Evolutionary conservation across 2,113 vertebrate genomes (phyloP).

Genomic region (Xyliphius kryptos): DNA sequence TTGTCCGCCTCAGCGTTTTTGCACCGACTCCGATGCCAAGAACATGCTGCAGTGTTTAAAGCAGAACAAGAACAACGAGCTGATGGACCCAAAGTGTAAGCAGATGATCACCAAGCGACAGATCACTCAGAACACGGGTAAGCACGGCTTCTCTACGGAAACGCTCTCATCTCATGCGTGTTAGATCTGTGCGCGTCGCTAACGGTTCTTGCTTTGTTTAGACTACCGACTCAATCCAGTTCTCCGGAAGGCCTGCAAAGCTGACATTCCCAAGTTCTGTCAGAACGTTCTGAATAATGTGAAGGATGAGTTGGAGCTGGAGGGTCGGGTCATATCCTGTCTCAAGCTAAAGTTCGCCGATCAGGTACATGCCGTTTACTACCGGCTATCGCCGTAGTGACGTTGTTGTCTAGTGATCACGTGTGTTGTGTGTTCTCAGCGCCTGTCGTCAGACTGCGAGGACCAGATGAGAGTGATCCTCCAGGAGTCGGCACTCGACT

Average conservation of each 20-base stretch:
- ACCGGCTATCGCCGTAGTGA: too few relatives aligned
- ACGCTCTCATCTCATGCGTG: too few relatives aligned
- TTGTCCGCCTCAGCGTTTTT: constrained; percentile 67
- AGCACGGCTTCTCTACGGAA: neutral
- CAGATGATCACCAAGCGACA: constrained; percentile 89
- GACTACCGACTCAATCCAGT: constrained; percentile 94
- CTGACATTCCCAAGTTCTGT: constrained; percentile 97
- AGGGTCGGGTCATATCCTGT: constrained; percentile 93
- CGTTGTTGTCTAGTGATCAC: too few relatives aligned
- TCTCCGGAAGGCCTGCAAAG: constrained; percentile 91
- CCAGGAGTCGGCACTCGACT: constrained; percentile 83
- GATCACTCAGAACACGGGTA: constrained; percentile 78
- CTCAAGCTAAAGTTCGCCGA: constrained; percentile 95
- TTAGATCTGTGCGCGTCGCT: too few relatives aligned
- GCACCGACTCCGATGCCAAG: constrained; percentile 78
- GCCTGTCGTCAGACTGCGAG: constrained; percentile 80
- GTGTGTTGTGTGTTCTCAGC: constrained; percentile 49
- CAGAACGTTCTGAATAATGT: constrained; percentile 82
- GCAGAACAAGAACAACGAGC: constrained; percentile 83
- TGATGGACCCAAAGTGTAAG: constrained; percentile 89
- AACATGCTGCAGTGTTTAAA: constrained; percentile 77
- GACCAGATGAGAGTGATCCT: constrained; percentile 85
- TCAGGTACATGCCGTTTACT: constrained; percentile 66
- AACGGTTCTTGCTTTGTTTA: constrained; percentile 41
- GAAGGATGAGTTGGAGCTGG: constrained; percentile 82